Base-by-base conservation (phyloP, 2,797 vertebrate genomes). In the Gadopsis marmoratus region DNA sequence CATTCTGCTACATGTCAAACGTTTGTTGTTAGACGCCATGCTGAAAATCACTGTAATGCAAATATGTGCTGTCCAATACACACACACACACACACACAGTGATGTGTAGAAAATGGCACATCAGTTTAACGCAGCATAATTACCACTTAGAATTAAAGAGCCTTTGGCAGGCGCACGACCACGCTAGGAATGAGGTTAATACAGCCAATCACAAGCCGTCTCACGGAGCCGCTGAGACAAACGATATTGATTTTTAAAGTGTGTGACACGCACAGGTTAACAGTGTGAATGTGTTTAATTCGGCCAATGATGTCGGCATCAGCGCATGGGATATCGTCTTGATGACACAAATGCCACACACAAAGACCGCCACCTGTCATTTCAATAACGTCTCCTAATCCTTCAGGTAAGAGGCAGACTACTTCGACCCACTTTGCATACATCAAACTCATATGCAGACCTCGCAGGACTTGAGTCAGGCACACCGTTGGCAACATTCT, bases 401-500 rank as follows among this genome's bases (percentile, higher is more conserved):
- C 73, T 85, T 51, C 78, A 84, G 78, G 78, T 84, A 55, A 78
- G 81, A 78, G 76, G 59, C 54, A 55, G 63, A 37, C 8, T 37
- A 37, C 8, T 37, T 37, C 37, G 37, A 37, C 37, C 37, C 4
- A 8, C 76, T 88, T 82, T 76, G 79, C 69, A 86, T 76, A 29
- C 65, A 74, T 85, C 69, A 64, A 58, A 71, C 51, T 75, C 62
- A 4, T 35, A 13, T 19, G 39, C 41, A 45, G 51, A 43, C 31
- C 54, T 80, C 74, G 72, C 39, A 4, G 45, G 73, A 66, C 79
- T 51, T 70, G 59, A 59, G 50, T 77, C 61, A 59, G 48, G 69
- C 60, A 63, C 58, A 12, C 39, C 26, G 9, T 16, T 50, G 26
- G 62, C 61, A 55, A 31, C 29, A 11, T 43, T 74, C 45, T 21